A percentile compares a stretch with the other conserved stretches of the same genome.
These are phyloP conservation scores for Matsumyia berberina DNA, from an alignment of 2,888 invertebrate species.

Conservation along the genomic window DNA sequence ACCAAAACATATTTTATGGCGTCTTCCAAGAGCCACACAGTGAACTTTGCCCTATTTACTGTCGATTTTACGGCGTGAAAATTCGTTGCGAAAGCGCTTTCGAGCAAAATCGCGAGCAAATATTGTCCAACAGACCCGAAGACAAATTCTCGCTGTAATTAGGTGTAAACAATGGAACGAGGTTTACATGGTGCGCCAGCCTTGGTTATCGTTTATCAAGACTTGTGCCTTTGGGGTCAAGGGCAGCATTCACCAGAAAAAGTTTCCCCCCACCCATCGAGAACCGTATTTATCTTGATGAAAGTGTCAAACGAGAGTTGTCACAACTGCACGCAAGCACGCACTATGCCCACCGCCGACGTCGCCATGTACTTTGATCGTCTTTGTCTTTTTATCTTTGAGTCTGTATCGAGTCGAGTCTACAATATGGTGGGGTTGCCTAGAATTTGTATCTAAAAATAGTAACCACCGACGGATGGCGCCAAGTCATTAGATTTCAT, in stretches of 20 bases:
- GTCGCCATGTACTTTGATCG: constrained; percentile 45
- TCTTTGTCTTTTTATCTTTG: constrained; percentile 26
- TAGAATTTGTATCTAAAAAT: constrained; percentile 32
- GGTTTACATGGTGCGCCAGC: constrained; percentile 8
- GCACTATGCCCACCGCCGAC: neutral
- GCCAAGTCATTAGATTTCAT: constrained; percentile 64
- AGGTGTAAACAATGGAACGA: constrained; percentile 33
- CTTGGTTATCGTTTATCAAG: constrained; percentile 48
- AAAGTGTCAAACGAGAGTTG: constrained; percentile 63
- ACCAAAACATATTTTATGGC: constrained; percentile 53
- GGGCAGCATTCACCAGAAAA: constrained; percentile 9
- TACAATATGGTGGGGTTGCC: neutral
- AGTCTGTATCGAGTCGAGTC: constrained; percentile 16
- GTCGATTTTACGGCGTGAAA: constrained; percentile 43
- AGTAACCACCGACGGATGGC: constrained; percentile 41
- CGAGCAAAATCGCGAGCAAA: constrained; percentile 47
- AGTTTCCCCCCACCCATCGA: neutral
- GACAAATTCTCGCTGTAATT: constrained; percentile 45
- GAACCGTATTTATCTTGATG: constrained; percentile 45
- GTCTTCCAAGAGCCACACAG: constrained; percentile 21
- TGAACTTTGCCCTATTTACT: constrained; percentile 51
- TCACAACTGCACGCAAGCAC: constrained; percentile 61
- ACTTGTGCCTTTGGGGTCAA: constrained; percentile 28
- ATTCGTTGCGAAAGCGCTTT: constrained; percentile 59
- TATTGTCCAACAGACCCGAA: constrained; percentile 13